phyloP scores from a whole-genome alignment of 2,797 vertebrate genomes.

The Leptodactylus fallax region DNA sequence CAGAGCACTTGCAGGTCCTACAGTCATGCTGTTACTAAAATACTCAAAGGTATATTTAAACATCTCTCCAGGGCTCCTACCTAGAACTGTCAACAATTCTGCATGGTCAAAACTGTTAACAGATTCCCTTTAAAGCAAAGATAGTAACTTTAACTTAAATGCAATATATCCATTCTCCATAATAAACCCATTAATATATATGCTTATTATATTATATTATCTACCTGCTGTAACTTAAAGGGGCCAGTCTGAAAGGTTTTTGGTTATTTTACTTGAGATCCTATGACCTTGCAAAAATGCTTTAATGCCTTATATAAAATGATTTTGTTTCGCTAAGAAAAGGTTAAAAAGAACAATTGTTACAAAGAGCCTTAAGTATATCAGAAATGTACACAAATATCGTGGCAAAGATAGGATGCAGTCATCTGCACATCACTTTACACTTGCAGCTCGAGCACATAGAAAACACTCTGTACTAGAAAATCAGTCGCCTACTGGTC shows the following conservation, averaged over 20 bases:
- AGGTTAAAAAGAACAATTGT: slow-evolving; percentile 28
- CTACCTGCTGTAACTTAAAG: not conserved
- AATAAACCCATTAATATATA: not conserved
- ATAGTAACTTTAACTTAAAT: too few species aligned
- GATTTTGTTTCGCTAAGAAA: slow-evolving; percentile 25
- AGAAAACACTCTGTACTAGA: slow-evolving; percentile 13
- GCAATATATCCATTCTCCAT: not conserved
- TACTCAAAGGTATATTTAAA: too few species aligned
- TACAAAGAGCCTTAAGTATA: slow-evolving; percentile 28
- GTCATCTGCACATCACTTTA: not conserved
- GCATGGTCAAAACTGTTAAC: too few species aligned
- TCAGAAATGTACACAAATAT: slow-evolving; percentile 31
- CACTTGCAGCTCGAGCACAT: slow-evolving; percentile 4
- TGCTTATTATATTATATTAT: not conserved
- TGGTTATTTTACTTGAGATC: not conserved
- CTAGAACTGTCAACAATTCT: too few species aligned
- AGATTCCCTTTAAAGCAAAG: too few species aligned
- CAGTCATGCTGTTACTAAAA: too few species aligned
- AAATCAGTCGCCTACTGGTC: not conserved
- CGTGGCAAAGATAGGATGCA: slow-evolving; percentile 1
- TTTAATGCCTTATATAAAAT: slow-evolving; percentile 29
- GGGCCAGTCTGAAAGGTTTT: not conserved
- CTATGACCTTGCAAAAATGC: not conserved
- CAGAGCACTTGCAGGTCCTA: too few species aligned
- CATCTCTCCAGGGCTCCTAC: too few species aligned